phyloP scores from a whole-genome alignment of 2,888 invertebrate species.

The Chydorus sphaericus region DNA sequence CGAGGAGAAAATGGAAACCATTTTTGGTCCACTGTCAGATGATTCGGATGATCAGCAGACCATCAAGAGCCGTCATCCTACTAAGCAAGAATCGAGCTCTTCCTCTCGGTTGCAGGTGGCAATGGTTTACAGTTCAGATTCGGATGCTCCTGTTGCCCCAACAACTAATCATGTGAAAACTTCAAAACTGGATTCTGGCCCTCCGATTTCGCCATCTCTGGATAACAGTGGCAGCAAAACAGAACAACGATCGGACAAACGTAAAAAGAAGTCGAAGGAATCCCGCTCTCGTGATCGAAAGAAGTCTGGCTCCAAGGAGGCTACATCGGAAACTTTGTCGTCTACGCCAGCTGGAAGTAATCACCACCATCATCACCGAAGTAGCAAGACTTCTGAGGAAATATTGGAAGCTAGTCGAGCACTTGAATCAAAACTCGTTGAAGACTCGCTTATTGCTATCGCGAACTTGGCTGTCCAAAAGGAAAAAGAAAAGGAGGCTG shows the following conservation, averaged over 20 bases:
- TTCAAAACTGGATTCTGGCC: conserved; percentile 36
- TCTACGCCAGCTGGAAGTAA: background rate
- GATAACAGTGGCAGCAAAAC: background rate
- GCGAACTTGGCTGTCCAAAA: background rate
- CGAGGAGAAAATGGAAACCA: conserved; percentile 72
- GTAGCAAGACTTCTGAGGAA: conserved; percentile 30
- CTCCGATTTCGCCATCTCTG: background rate
- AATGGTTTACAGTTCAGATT: conserved; percentile 38
- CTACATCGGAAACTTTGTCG: background rate
- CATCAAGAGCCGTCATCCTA: background rate
- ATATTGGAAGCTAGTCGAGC: conserved; percentile 67
- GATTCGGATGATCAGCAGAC: conserved; percentile 34
- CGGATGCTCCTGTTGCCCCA: too few species aligned
- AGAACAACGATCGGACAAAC: background rate
- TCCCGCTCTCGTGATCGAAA: conserved; percentile 1
- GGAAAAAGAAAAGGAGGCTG: conserved; percentile 7
- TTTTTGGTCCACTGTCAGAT: conserved; percentile 72
- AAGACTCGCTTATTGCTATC: background rate
- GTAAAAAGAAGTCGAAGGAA: conserved; percentile 8
- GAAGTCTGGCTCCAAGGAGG: conserved; percentile 3
- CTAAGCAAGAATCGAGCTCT: conserved; percentile 17
- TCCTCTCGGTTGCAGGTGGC: conserved; percentile 24
- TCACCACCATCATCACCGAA: background rate
- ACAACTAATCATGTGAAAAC: too few species aligned
- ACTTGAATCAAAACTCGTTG: conserved; percentile 35